Evolutionary conservation across 2,888 invertebrate species (phyloP).

Genomic region (Hemicrepidius hirtus): DNA sequence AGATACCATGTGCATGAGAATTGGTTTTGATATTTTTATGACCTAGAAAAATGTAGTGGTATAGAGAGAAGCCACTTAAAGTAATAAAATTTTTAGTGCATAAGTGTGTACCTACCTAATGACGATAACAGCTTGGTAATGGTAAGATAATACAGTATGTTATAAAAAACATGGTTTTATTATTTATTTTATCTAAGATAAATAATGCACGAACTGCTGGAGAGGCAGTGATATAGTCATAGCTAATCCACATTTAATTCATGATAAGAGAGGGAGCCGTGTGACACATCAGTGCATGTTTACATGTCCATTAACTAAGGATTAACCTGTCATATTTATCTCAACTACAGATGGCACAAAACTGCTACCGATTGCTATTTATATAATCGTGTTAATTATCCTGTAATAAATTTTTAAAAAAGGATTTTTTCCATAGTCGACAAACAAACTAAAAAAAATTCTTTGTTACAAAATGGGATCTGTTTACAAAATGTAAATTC

Average conservation of each 20-base stretch:
- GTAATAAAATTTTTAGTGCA: slow-evolving; percentile 40
- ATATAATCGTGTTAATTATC: neutral
- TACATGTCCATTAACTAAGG: slow-evolving; percentile 55
- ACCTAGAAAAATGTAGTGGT: slow-evolving; percentile 33
- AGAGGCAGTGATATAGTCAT: slow-evolving; percentile 46
- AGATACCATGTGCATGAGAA: neutral
- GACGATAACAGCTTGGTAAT: slow-evolving; percentile 38
- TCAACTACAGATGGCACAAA: slow-evolving; percentile 52
- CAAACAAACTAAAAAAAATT: too few relatives aligned
- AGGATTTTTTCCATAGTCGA: too few relatives aligned
- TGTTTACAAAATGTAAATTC: neutral
- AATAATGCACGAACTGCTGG: slow-evolving; percentile 43
- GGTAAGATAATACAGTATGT: slow-evolving; percentile 37
- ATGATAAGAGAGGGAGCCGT: slow-evolving; percentile 51
- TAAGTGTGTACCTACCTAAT: slow-evolving; percentile 41
- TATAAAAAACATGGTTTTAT: slow-evolving; percentile 47
- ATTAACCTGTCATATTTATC: slow-evolving; percentile 56
- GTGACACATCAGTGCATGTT: slow-evolving; percentile 51
- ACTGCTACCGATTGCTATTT: slow-evolving; percentile 50
- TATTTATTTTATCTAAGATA: slow-evolving; percentile 52
- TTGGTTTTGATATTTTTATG: slow-evolving; percentile 34
- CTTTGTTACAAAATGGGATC: neutral
- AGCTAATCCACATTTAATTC: slow-evolving; percentile 52
- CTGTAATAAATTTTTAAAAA: neutral
- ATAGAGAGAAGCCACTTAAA: slow-evolving; percentile 31